A percentile compares a stretch with the other conserved stretches of the same genome.
These are phyloP conservation scores for Zaprionus kolodkinae DNA, from an alignment of 1,140 invertebrate species.

Conservation along the genomic window DNA sequence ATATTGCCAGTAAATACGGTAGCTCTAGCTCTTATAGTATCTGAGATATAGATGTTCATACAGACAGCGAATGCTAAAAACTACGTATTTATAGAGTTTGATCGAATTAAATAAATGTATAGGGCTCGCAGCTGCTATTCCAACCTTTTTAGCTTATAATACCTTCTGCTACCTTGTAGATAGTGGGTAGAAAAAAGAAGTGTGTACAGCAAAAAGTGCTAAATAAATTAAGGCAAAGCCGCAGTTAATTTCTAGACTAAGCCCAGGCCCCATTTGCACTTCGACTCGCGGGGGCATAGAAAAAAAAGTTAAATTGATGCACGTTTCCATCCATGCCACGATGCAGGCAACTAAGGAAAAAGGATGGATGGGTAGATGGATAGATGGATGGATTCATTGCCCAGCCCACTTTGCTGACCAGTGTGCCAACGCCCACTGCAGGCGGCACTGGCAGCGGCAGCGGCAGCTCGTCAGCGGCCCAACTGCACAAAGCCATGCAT, in stretches of 20 bases:
- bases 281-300: slow-evolving; percentile 43
- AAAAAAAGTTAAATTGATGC: slow-evolving; percentile 70
- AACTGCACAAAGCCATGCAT: slow-evolving; percentile 72
- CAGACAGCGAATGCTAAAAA: too few relatives aligned
- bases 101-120: too few relatives aligned
- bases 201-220: slow-evolving; percentile 9
- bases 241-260: slow-evolving; percentile 49
- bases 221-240: slow-evolving; percentile 41
- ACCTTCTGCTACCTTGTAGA: too few relatives aligned
- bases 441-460: not conserved
- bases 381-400: slow-evolving; percentile 39
- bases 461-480: slow-evolving; percentile 37
- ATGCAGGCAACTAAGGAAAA: slow-evolving; percentile 8
- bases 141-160: too few relatives aligned
- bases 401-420: slow-evolving; percentile 41
- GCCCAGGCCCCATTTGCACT: slow-evolving; percentile 20
- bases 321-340: slow-evolving; percentile 47
- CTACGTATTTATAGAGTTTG: too few relatives aligned
- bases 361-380: not conserved
- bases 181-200: not conserved
- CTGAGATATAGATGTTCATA: too few relatives aligned
- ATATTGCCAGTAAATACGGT: too few relatives aligned
- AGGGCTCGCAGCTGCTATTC: too few relatives aligned
- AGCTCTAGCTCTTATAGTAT: too few relatives aligned
- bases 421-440: not conserved